phyloP scores from a whole-genome alignment of 2,888 invertebrate species.

The Drosophila ustulata region DNA sequence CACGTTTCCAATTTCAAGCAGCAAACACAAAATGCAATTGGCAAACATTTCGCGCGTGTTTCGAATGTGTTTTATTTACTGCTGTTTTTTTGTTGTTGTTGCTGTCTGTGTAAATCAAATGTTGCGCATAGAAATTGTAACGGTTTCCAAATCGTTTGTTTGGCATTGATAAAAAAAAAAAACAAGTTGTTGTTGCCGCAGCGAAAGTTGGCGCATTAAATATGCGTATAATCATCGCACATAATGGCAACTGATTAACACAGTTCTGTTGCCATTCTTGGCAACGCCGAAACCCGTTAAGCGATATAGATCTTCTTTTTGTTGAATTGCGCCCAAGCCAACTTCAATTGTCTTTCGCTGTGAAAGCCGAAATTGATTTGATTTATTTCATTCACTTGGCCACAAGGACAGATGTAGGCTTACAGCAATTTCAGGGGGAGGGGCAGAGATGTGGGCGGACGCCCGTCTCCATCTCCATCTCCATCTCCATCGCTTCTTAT shows the following conservation, averaged over 20 bases:
- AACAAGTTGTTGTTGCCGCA: slow-evolving; percentile 12
- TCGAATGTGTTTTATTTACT: slow-evolving; percentile 22
- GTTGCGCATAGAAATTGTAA: slow-evolving; percentile 52
- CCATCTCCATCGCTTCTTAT: background rate
- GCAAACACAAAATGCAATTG: slow-evolving; percentile 44
- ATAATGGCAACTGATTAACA: slow-evolving; percentile 49
- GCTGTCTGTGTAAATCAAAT: slow-evolving; percentile 25
- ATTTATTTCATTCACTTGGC: background rate
- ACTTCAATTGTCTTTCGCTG: slow-evolving; percentile 19
- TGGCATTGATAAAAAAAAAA: slow-evolving; percentile 29
- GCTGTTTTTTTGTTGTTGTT: too few species aligned
- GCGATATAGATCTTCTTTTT: background rate
- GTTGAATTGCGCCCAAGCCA: background rate
- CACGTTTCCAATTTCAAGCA: slow-evolving; percentile 16
- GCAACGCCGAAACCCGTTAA: background rate
- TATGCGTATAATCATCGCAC: slow-evolving; percentile 7
- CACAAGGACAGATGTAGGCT: slow-evolving; percentile 68
- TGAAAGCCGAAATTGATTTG: slow-evolving; percentile 26
- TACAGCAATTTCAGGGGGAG: slow-evolving; percentile 23
- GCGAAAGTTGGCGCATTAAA: slow-evolving; percentile 49
- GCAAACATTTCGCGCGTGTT: slow-evolving; percentile 44
- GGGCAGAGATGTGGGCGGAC: slow-evolving; percentile 34
- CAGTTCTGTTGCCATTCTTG: slow-evolving; percentile 25
- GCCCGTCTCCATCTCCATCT: slow-evolving; percentile 1
- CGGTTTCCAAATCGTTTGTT: slow-evolving; percentile 47